Percentiles rank a stretch among this genome's conserved stretches.
phyloP scores from a whole-genome alignment of 1,140 invertebrate species.

The Diorhabda carinulata region DNA sequence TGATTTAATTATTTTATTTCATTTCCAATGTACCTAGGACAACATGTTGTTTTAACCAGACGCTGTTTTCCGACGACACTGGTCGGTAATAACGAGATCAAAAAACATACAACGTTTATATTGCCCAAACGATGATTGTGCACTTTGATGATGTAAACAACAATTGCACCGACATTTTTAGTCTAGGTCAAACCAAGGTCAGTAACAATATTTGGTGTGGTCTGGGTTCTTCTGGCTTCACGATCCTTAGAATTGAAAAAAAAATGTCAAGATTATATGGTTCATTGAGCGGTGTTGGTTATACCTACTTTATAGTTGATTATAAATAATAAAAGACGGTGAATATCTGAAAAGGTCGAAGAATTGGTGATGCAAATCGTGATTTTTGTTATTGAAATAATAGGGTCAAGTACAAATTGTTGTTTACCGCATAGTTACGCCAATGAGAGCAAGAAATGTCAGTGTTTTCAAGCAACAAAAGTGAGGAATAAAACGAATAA shows the following conservation, averaged over 20 bases:
- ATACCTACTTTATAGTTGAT: not conserved
- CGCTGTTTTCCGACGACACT: not conserved
- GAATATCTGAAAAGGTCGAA: not conserved
- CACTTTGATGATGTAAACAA: slow-evolving; percentile 40
- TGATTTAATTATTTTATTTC: no score
- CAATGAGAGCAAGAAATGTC: not conserved
- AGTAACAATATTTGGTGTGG: slow-evolving; percentile 28
- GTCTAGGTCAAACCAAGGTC: slow-evolving; percentile 37
- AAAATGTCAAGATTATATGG: not conserved
- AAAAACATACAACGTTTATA: slow-evolving; percentile 19
- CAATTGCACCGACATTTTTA: slow-evolving; percentile 40
- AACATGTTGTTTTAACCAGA: no score
- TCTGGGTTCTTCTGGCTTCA: slow-evolving; percentile 13
- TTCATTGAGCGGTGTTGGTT: not conserved
- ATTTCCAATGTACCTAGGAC: no score
- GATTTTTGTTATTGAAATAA: not conserved
- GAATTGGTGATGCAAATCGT: not conserved
- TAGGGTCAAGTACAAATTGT: not conserved
- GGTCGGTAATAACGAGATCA: slow-evolving; percentile 6
- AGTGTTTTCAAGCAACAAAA: no score
- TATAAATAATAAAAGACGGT: not conserved
- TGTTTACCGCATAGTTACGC: not conserved
- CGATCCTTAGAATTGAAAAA: not conserved
- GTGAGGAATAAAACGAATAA: no score
- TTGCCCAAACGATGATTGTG: slow-evolving; percentile 39